Percentiles rank a stretch among this genome's conserved stretches.
Conservation (phyloP, 1,140 invertebrate genomes). For the Penaeus indicus region DNA sequence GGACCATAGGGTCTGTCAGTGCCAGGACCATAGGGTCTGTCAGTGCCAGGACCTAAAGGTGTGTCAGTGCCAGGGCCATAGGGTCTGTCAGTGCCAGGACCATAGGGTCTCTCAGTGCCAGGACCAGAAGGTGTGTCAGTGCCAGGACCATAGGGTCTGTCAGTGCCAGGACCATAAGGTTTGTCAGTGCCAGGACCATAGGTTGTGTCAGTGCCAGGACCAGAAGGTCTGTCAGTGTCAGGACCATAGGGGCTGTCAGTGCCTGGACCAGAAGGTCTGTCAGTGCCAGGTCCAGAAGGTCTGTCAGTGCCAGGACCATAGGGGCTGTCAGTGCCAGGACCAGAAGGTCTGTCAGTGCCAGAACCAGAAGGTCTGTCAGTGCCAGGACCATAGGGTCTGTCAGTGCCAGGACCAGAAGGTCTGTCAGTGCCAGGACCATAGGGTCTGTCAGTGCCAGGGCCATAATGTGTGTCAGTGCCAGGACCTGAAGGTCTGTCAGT, state of each 20-base stretch:
- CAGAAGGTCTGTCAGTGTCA: slow-evolving; percentile 3
- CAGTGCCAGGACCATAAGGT: slow-evolving; percentile 26
- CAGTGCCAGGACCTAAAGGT: slow-evolving; percentile 15
- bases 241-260: slow-evolving; percentile 1
- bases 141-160: not conserved
- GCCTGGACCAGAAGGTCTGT: not conserved
- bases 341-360: slow-evolving; percentile 10
- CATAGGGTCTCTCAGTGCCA: not conserved
- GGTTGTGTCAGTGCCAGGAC: slow-evolving; percentile 23
- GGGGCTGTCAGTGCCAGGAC: slow-evolving; percentile 25
- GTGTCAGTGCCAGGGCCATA: not conserved
- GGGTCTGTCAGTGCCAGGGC: slow-evolving; percentile 24
- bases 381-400: not conserved
- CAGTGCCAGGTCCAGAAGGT: slow-evolving; percentile 1
- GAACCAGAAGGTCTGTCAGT: slow-evolving; percentile 6
- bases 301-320: slow-evolving; percentile 8
- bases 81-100: slow-evolving; percentile 15
- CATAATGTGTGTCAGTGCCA: slow-evolving; percentile 17
- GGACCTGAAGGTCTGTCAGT: not conserved
- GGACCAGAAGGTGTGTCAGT: not conserved
- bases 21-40: not conserved
- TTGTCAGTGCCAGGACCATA: slow-evolving; percentile 15
- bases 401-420: not conserved
- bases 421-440: slow-evolving; percentile 22
- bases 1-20: slow-evolving; percentile 1